Evolutionary conservation across 2,113 vertebrate genomes (phyloP), one percentile per base, ranked within the genome.

Genomic region (Misgurnus anguillicaudatus): DNA sequence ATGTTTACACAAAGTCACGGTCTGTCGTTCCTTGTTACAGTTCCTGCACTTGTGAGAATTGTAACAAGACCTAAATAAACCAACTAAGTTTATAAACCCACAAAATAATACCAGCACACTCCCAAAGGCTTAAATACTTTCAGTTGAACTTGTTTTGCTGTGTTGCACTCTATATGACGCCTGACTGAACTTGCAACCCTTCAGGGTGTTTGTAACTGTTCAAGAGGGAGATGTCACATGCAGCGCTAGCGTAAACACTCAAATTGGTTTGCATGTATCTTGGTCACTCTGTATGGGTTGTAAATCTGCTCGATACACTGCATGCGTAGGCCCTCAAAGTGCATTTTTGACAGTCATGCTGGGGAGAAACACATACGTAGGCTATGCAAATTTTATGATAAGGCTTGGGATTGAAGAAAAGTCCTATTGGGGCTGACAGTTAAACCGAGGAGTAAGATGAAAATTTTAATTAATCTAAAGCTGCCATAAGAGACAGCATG

Each of bases 131-230:
- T 45, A 75, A 36, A 45, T 51, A 63, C 9, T 38, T 74, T 11
- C 47, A 11, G 66, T 65, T 55, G 3, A 57, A 62, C 51, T 77
- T 65, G 66, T 70, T 75, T 75, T 75, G 55, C 58, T 41, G 58
- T 13, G 8, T 53, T 69, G 66, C 63, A 55, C 58, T 47, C 10
- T 65, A 42, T 24, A 36, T 9, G 45, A 81, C 16, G 58, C 48
- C 48, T 53, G 71, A 68, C 58, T 75, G 58, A 78, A 70, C 51
- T 51, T 48, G 48, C 70, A 57, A 62, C 55, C 65, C 77, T 69
- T 67, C 13, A 4, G 72, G 55, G 68, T 83, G 78, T 78, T 71
- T 83, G 75, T 62, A 63, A 69, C 42, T 64, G 66, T 73, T 58
- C 42, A 14, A 31, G 79, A 66, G 60, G 51, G 60, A 24, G 72